Conservation (phyloP, 1,140 invertebrate genomes). For the Aphis craccivora region DNA sequence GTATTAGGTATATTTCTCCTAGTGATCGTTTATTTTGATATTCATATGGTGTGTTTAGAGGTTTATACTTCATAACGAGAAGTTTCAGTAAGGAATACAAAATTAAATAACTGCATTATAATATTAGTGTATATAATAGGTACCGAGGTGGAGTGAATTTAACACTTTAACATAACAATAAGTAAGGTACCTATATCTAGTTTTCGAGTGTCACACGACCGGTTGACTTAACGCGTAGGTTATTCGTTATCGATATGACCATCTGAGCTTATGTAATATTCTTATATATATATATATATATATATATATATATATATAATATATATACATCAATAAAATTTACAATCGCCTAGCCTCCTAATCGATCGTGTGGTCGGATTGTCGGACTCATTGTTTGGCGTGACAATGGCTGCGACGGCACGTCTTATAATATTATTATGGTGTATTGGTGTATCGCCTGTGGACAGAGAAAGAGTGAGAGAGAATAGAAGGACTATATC, state of each 20-base stretch:
- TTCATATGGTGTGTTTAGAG: too few relatives aligned
- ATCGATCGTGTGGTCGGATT: not conserved
- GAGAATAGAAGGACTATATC: not conserved
- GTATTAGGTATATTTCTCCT: too few relatives aligned
- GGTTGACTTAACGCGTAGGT: not conserved
- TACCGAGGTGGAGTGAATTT: not conserved
- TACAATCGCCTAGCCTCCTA: not conserved
- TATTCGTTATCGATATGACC: not conserved
- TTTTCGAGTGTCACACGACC: constrained; percentile 1
- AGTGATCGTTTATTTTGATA: too few relatives aligned
- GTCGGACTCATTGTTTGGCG: not conserved
- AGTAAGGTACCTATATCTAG: not conserved
- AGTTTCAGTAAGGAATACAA: not conserved
- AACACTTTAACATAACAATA: not conserved
- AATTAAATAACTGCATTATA: not conserved
- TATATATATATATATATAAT: not conserved
- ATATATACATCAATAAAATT: not conserved
- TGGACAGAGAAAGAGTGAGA: not conserved
- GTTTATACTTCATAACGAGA: not conserved
- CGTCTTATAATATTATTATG: not conserved
- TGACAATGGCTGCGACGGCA: not conserved
- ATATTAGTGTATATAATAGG: not conserved
- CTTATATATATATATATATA: not conserved
- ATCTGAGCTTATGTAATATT: not conserved
- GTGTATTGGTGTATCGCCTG: not conserved